Evolutionary conservation across 2,888 invertebrate species (phyloP), one percentile per base, ranked within the genome.

Genomic region (Chironomus riparius): DNA sequence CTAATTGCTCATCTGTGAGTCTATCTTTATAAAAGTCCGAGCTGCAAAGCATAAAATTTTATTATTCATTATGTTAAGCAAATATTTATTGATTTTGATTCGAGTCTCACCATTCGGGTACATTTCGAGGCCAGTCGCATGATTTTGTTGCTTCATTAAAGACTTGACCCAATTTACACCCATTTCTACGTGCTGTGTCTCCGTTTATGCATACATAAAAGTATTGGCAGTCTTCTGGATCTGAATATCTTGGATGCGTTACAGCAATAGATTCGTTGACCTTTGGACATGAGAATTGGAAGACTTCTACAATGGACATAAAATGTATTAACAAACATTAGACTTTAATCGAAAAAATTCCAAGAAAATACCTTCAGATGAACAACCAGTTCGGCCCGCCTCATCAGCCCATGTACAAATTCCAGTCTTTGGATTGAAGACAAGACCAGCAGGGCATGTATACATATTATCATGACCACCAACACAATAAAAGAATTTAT

Each of bases 341-440:
- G 38, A 38, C 38, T 10, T 10, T 38, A 2, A 38, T 38, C 1
- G 10, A 2, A 2, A 1, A 38, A 7, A 38, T 38, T 38, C 38
- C 38, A 38, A 10, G 10, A 38, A 38, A 38, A 38, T 81, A 91
- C 91, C 91, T 85, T 90, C 87, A 7, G 94, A 92, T 2, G 92
- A 91, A 82, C 95, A 95, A 13, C 93, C 93, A 81, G 88, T 89
- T 83, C 94, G 92, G 82, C 94, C 92, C 6, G 95, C 94, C 82
- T 95, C 94, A 85, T 95, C 94, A 0, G 95, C 90, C 95, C 95
- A 95, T 21, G 93, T 93, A 83, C 95, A 95, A 80, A 94, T 95
- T 77, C 95, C 95, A 62, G 91, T 92, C 82, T 91, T 92, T 79
- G 93, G 92, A 81, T 93, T 94, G 85, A 95, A 95, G 12, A 95